Conservation (phyloP, 2,888 invertebrate species). For the Erynnis tages region DNA sequence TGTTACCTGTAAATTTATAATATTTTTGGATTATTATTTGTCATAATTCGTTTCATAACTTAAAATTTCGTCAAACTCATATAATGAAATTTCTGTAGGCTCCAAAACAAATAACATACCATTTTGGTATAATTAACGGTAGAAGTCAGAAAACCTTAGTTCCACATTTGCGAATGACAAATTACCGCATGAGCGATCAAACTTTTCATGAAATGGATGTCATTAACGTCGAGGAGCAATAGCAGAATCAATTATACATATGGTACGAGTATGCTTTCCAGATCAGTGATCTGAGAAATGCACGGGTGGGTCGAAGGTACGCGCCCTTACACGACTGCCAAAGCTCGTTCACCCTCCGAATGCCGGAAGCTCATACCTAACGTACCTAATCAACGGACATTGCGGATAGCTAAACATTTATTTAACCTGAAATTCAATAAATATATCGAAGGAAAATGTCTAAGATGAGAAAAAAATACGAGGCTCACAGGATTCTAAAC, state of each 20-base stretch:
- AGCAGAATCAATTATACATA: slow-evolving; percentile 70
- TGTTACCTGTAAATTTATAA: no score
- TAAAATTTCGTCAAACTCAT: no score
- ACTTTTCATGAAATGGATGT: slow-evolving; percentile 50
- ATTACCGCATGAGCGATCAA: slow-evolving; percentile 45
- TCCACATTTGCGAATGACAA: slow-evolving; percentile 5
- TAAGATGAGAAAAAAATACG: no score
- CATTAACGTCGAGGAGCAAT: slow-evolving; percentile 53
- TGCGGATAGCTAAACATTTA: background rate
- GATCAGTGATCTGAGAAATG: slow-evolving; percentile 66
- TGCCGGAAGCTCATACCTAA: slow-evolving; percentile 1
- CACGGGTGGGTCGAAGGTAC: slow-evolving; percentile 42
- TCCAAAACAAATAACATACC: slow-evolving; percentile 1
- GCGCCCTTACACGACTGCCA: slow-evolving; percentile 2
- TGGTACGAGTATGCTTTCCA: slow-evolving; percentile 64
- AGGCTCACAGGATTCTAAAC: no score
- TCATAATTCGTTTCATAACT: no score
- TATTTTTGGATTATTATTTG: no score
- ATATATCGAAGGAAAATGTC: no score
- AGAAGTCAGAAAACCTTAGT: background rate
- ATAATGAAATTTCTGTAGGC: background rate
- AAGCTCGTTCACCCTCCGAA: slow-evolving; percentile 4
- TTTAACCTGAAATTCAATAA: no score
- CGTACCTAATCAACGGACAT: background rate
- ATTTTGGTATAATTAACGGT: slow-evolving; percentile 13